Conservation (phyloP, 2,113 vertebrate species). For the Daubentonia madagascariensis region DNA sequence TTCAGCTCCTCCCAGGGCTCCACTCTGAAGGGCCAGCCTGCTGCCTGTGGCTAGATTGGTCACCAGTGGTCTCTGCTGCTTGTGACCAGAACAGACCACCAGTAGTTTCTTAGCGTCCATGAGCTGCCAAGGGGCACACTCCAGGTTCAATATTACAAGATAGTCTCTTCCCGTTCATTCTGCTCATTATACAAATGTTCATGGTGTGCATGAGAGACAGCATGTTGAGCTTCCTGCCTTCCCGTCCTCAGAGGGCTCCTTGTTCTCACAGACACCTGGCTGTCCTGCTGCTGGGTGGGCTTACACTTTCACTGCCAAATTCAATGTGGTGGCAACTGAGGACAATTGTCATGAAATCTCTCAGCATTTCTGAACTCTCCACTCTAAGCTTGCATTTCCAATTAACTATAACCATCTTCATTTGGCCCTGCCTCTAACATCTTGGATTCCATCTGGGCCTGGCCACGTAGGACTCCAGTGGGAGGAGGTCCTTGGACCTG, state of each 20-base stretch:
- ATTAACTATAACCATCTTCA: background rate
- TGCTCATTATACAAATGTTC: background rate
- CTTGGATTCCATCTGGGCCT: background rate
- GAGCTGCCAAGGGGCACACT: background rate
- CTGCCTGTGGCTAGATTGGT: background rate
- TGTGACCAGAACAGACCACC: background rate
- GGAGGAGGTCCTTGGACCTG: background rate
- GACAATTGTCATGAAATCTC: background rate
- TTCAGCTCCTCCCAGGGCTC: background rate
- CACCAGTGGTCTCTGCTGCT: background rate
- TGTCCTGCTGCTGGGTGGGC: too few relatives aligned
- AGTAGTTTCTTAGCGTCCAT: fast-evolving
- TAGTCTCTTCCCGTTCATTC: background rate
- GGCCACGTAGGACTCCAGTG: background rate
- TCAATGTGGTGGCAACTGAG: background rate
- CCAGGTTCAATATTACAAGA: background rate
- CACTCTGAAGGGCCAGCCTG: background rate
- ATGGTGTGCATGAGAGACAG: background rate
- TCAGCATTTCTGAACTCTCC: background rate
- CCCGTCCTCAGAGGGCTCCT: background rate
- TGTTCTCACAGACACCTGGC: background rate
- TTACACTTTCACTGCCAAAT: background rate
- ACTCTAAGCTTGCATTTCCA: background rate
- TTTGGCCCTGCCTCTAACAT: background rate
- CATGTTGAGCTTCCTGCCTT: fast-evolving